Conservation (phyloP, 2,113 vertebrate species). For the Phalacrocorax pelagicus region DNA sequence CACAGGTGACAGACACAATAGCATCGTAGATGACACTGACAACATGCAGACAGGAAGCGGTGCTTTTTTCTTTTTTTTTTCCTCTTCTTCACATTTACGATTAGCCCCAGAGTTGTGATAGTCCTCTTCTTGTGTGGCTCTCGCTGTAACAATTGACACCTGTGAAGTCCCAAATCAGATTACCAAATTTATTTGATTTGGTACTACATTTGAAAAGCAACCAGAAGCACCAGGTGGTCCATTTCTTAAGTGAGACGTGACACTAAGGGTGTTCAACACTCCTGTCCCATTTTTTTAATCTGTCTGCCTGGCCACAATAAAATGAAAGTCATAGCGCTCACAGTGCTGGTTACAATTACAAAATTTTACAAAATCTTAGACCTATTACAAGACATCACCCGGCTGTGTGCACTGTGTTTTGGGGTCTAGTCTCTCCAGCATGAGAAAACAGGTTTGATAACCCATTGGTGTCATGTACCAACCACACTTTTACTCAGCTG, state of each 20-base stretch:
- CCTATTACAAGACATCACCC: neutral
- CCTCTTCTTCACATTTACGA: neutral
- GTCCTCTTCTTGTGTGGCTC: neutral
- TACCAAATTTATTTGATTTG: neutral
- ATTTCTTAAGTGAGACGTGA: neutral
- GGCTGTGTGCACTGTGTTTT: neutral
- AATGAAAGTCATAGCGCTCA: neutral
- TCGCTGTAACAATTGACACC: neutral
- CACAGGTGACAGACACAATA: neutral
- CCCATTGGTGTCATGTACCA: neutral
- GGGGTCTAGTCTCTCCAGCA: neutral
- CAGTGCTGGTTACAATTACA: neutral
- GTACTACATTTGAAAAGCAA: neutral
- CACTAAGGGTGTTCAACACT: neutral
- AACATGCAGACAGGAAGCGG: neutral
- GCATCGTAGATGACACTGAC: neutral
- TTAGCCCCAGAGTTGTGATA: neutral
- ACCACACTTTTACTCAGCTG: neutral
- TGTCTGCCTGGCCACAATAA: neutral
- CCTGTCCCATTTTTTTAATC: neutral
- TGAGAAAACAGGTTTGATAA: neutral
- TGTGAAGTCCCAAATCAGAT: neutral
- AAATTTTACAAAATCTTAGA: neutral
- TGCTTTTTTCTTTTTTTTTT: neutral
- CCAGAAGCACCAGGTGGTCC: conserved; percentile 3